Percentiles rank a stretch among this genome's conserved stretches.
phyloP scores from a whole-genome alignment of 2,888 invertebrate genomes.

The Oxystoma pomonae region DNA sequence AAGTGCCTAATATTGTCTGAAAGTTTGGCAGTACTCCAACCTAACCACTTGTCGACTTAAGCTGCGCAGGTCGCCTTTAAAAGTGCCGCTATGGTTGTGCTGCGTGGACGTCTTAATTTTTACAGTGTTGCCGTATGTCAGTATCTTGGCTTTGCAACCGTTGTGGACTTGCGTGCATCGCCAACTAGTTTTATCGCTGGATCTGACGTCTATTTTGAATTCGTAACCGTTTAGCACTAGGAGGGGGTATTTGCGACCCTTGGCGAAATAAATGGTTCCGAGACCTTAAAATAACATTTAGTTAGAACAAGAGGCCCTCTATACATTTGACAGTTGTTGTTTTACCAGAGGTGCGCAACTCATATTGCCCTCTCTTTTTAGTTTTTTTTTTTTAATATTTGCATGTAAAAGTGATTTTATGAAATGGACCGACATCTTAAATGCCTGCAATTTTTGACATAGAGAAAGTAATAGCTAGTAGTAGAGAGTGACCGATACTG shows the following conservation, averaged over 20 bases:
- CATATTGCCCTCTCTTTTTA: too few species aligned
- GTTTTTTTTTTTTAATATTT: too few species aligned
- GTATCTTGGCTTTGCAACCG: conserved; percentile 9
- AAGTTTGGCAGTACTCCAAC: not conserved
- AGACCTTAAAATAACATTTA: not conserved
- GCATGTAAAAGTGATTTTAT: too few species aligned
- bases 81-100: conserved; percentile 15
- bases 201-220: not conserved
- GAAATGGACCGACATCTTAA: too few species aligned
- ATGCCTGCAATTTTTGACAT: too few species aligned
- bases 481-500: too few species aligned
- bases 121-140: conserved; percentile 13
- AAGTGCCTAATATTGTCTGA: too few species aligned
- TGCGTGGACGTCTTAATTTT: conserved; percentile 7
- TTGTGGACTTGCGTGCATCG: not conserved
- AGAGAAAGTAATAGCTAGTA: too few species aligned
- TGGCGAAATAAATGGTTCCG: not conserved
- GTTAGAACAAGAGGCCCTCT: not conserved
- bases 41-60: not conserved
- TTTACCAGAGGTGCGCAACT: too few species aligned
- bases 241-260: conserved; percentile 14
- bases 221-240: conserved; percentile 10
- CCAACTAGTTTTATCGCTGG: not conserved
- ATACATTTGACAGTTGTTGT: too few species aligned
- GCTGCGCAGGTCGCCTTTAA: conserved; percentile 2